phyloP scores from a whole-genome alignment of 2,113 vertebrate genomes.

The Poeciliopsis turrubarensis region DNA sequence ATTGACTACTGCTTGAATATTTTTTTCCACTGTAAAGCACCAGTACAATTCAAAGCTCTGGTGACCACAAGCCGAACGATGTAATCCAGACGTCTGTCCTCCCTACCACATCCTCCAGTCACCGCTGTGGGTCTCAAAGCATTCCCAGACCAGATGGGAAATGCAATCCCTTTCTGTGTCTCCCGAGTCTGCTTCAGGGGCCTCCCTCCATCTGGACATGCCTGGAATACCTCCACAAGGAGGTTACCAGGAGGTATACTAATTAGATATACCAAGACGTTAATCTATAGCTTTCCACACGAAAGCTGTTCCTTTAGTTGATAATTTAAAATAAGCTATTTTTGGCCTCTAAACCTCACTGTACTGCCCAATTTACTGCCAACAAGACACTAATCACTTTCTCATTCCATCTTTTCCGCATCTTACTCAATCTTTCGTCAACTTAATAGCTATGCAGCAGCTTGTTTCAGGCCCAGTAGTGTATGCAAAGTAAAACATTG shows the following conservation, averaged over 20 bases:
- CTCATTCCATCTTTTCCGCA: neutral
- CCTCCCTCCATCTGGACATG: conserved; percentile 29
- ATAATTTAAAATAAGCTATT: neutral
- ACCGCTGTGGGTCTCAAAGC: conserved; percentile 12
- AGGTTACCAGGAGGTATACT: conserved; percentile 13
- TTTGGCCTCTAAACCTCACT: neutral
- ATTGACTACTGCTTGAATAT: neutral
- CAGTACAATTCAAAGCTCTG: conserved; percentile 4
- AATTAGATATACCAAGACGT: conserved; percentile 19
- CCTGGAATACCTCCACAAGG: conserved; percentile 33
- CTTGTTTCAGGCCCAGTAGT: neutral
- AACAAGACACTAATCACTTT: conserved; percentile 5
- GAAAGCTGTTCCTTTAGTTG: conserved; percentile 6
- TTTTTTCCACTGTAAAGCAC: neutral
- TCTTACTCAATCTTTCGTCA: neutral
- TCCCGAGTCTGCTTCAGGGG: conserved; percentile 23
- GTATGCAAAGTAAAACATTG: neutral
- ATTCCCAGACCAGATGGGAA: conserved; percentile 45
- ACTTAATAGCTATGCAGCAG: neutral
- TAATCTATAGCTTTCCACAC: conserved; percentile 18
- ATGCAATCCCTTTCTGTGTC: conserved; percentile 28
- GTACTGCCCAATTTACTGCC: neutral
- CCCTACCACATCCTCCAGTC: conserved; percentile 24
- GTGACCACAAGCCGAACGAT: conserved; percentile 13
- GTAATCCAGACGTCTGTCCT: conserved; percentile 19